Evolutionary conservation across 2,888 invertebrate genomes (phyloP).

Genomic region (Clostera curtula): DNA sequence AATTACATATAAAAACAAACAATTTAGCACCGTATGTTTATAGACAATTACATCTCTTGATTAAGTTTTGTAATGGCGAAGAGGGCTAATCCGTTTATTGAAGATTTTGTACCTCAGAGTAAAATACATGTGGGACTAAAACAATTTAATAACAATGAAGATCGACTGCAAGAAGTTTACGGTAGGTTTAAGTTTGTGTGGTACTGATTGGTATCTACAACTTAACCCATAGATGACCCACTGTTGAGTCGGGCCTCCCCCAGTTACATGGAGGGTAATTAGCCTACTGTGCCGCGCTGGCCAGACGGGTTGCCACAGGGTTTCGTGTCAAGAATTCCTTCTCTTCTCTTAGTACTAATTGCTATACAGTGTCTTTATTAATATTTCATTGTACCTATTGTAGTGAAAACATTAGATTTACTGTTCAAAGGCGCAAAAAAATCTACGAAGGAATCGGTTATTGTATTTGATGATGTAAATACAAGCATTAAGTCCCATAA

Average conservation of each 20-base stretch:
- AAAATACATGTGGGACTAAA: conserved; percentile 58
- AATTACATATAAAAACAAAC: too few relatives aligned
- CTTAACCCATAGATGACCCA: background rate
- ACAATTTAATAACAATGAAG: conserved; percentile 60
- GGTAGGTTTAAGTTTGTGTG: conserved; percentile 20
- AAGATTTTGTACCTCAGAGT: conserved; percentile 60
- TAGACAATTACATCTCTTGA: too few relatives aligned
- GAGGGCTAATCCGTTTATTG: conserved; percentile 54
- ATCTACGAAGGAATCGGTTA: conserved; percentile 14
- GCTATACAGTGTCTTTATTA: too few relatives aligned
- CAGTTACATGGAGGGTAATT: background rate
- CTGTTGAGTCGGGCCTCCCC: background rate
- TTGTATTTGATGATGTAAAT: conserved; percentile 11
- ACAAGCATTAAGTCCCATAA: conserved; percentile 33
- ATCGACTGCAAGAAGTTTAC: conserved; percentile 55
- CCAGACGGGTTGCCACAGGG: background rate
- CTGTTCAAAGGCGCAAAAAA: conserved; percentile 56
- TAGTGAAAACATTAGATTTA: conserved; percentile 56
- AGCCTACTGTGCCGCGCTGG: too few relatives aligned
- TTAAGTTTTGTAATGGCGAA: conserved; percentile 46
- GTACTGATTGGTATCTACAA: background rate
- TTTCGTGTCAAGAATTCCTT: too few relatives aligned
- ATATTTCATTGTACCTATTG: conserved; percentile 10
- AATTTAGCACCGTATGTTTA: too few relatives aligned
- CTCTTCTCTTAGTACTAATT: too few relatives aligned